Evolutionary conservation across 2,888 invertebrate species (phyloP), one percentile per base, ranked within the genome.

Genomic region (Melanchra persicariae): DNA sequence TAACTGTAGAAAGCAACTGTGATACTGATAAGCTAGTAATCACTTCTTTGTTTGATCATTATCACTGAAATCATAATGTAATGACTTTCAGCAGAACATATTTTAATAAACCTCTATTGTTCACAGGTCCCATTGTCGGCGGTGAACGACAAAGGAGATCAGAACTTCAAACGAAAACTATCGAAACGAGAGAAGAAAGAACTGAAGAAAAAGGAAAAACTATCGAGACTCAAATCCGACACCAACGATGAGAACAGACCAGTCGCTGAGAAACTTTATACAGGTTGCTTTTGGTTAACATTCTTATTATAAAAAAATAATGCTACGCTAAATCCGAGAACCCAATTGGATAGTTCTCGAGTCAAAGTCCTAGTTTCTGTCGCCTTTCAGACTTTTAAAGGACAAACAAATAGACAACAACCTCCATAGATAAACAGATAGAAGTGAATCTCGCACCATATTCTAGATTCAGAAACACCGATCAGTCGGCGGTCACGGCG

Each of bases 131-230:
- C 87, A 45, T 78, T 87, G 76, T 83, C 86, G 57, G 96, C 98
- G 80, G 97, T 97, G 83, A 96, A 97, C 87, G 98, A 98, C 91
- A 97, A 97, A 87, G 97, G 97, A 77, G 98, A 97, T 85, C 97
- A 97, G 81, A 98, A 98, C 91, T 99, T 99, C 91, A 98, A 98
- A 90, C 96, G 99, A 90, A 99, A 99, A 96, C 96, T 99, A 86
- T 99, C 99, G 62, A 99, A 99, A 96, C 97, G 99, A 61, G 99
- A 99, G 93, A 99, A 99, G 95, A 99, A 99, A 92, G 99, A 99
- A 92, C 97, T 99, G 91, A 99, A 99, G 94, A 99, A 99, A 93
- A 98, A 98, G 91, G 98, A 98, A 89, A 98, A 98, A 94, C 92
- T 98, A 79, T 98, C 98, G 58, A 97, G 98, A 90, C 94, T 98